Evolutionary conservation across 2,797 vertebrate genomes (phyloP).

Genomic region (Petrocephalus schoutedeni): DNA sequence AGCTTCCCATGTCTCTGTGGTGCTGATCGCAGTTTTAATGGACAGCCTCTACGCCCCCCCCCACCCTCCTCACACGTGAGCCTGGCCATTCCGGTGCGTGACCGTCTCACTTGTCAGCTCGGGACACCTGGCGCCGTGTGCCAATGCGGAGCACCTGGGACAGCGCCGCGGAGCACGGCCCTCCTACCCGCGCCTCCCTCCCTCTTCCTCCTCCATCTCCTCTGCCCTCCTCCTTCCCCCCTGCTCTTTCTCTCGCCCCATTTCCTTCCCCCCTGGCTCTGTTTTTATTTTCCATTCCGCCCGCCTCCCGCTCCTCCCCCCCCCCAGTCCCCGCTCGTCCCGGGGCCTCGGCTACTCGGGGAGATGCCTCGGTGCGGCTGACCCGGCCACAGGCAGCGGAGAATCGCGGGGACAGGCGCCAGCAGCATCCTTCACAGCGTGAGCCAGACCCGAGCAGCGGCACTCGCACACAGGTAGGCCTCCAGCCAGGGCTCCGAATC

Average conservation of each 20-base stretch:
- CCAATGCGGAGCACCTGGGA: neutral
- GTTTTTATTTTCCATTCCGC: neutral
- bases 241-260: neutral
- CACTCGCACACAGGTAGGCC: slow-evolving; percentile 2
- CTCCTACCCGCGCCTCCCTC: neutral
- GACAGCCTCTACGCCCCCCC: neutral
- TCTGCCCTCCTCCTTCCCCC: neutral
- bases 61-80: neutral
- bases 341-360: neutral
- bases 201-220: neutral
- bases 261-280: neutral
- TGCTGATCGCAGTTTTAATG: neutral
- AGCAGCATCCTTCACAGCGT: neutral
- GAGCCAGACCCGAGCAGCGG: neutral
- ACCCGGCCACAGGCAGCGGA: neutral
- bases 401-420: neutral
- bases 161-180: neutral
- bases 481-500: neutral
- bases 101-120: neutral
- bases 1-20: neutral
- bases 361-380: neutral
- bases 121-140: neutral
- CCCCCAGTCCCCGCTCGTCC: neutral
- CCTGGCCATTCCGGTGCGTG: neutral
- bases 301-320: neutral